Conservation (phyloP, 2,888 invertebrate genomes). For the Caenorhabditis sp. region DNA sequence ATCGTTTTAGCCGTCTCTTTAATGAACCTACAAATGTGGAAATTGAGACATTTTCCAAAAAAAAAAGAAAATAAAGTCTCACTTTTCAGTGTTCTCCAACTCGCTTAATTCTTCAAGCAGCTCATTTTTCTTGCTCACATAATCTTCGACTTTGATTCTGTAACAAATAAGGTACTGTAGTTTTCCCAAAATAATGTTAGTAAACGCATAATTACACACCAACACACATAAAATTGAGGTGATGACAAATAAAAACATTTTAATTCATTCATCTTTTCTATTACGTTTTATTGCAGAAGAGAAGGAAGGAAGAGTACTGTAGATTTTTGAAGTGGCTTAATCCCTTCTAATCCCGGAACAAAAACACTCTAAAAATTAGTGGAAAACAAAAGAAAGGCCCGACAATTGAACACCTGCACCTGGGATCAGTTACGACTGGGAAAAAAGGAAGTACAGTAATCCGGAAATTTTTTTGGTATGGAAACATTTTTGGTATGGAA, state of each 20-base stretch:
- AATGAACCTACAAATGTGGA: conserved; percentile 48
- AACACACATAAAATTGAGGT: neutral
- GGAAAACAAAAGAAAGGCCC: neutral
- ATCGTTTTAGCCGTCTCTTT: conserved; percentile 58
- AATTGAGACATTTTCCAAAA: conserved; percentile 1
- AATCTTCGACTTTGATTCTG: conserved; percentile 40
- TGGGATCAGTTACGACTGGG: neutral
- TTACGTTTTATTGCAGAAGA: no score
- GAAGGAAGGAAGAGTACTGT: neutral
- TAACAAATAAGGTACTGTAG: neutral
- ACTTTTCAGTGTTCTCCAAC: conserved; percentile 40
- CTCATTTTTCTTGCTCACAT: conserved; percentile 42
- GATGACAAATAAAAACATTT: neutral
- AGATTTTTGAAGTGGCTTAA: neutral
- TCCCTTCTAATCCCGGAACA: neutral
- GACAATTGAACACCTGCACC: neutral
- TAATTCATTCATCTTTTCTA: neutral
- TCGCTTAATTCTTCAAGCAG: conserved; percentile 55
- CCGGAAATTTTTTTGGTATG: neutral
- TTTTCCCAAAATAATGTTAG: neutral
- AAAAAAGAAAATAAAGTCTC: conserved; percentile 3
- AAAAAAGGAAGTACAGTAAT: neutral
- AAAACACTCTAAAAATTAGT: neutral
- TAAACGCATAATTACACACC: no score
- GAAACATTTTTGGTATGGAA: neutral